Conservation (phyloP, 2,888 invertebrate species). For the Noctua pronuba region DNA sequence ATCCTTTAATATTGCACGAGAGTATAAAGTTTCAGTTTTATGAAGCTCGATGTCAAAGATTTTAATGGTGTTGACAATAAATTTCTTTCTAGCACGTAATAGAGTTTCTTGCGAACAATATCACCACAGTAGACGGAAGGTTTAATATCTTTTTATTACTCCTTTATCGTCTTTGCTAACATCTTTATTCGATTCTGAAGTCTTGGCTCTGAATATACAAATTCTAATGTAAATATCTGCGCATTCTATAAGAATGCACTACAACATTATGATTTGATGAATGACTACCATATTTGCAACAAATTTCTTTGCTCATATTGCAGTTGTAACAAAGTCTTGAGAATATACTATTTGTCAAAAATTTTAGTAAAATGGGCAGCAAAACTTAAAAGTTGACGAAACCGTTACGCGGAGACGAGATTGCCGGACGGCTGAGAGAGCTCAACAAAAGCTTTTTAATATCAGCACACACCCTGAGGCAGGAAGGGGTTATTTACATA, state of each 20-base stretch:
- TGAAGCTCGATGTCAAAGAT: conserved; percentile 67
- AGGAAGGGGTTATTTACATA: conserved; percentile 86
- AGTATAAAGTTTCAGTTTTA: conserved; percentile 72
- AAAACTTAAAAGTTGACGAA: conserved; percentile 64
- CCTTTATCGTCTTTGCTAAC: conserved; percentile 36
- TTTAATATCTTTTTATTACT: conserved; percentile 51
- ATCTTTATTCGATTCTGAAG: conserved; percentile 28
- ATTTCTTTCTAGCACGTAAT: conserved; percentile 61
- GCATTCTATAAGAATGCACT: conserved; percentile 26
- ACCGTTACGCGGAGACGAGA: conserved; percentile 72
- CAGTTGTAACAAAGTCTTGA: background rate
- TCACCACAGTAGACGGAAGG: conserved; percentile 26
- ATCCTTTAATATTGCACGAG: conserved; percentile 68
- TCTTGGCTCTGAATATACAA: conserved; percentile 20
- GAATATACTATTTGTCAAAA: conserved; percentile 32
- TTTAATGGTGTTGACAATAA: conserved; percentile 72
- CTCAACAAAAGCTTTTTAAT: conserved; percentile 88
- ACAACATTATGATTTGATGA: no score
- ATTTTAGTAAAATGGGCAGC: conserved; percentile 45
- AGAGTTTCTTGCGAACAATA: conserved; percentile 51
- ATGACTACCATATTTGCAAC: conserved; percentile 16
- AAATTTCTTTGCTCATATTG: conserved; percentile 19
- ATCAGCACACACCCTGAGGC: conserved; percentile 85
- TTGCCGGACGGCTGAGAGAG: conserved; percentile 74
- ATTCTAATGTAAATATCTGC: conserved; percentile 35